These are phyloP conservation scores for Siniperca chuatsi DNA, from an alignment of 2,113 vertebrate genomes.

Conservation along the genomic window DNA sequence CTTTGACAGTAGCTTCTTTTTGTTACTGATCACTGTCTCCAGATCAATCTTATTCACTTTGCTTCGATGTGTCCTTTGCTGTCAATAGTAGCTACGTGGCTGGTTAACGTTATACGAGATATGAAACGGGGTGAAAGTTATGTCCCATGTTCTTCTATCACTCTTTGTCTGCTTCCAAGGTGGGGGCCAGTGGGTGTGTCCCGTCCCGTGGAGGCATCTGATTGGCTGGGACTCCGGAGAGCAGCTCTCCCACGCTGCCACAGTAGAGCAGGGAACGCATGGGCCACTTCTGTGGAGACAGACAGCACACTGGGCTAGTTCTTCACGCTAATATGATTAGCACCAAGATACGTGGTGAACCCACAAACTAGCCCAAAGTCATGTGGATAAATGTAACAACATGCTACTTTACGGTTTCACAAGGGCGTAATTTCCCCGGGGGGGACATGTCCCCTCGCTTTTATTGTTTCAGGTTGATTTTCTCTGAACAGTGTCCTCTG, in stretches of 20 bases:
- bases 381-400: not conserved
- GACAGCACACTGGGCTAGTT: not conserved
- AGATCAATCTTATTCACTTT: not conserved
- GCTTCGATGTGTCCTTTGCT: not conserved
- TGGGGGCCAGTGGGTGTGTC: constrained; percentile 32
- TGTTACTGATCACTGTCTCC: not conserved
- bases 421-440: not conserved
- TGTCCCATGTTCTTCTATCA: constrained; percentile 26
- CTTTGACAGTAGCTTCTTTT: too few species aligned
- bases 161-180: constrained; percentile 52
- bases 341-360: not conserved
- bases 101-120: not conserved
- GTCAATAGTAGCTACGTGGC: not conserved
- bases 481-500: not conserved
- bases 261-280: constrained; percentile 90
- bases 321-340: not conserved
- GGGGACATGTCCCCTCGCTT: too few species aligned
- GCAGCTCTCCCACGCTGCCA: constrained; percentile 80
- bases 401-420: not conserved
- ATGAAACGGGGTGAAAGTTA: not conserved
- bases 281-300: constrained; percentile 88
- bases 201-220: constrained; percentile 53
- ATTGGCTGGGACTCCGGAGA: constrained; percentile 70
- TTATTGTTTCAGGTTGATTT: not conserved
- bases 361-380: not conserved